A percentile compares a stretch with the other conserved stretches of the same genome.
These are phyloP conservation scores for Cynodonichthys magdalenae DNA, from an alignment of 2,797 vertebrate species.

Conservation along the genomic window DNA sequence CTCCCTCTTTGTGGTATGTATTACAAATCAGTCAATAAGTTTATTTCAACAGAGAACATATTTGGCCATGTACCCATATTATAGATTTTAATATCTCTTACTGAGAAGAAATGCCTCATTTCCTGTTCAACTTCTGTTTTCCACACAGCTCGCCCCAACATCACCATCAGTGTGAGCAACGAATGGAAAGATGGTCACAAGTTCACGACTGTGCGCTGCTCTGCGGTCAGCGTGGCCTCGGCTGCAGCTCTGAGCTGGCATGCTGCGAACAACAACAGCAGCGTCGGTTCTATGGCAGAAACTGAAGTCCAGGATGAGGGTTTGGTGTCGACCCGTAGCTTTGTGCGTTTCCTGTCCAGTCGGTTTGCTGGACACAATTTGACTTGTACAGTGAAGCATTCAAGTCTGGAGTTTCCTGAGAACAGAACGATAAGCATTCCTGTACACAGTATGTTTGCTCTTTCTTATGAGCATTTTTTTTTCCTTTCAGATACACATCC, in stretches of 20 bases:
- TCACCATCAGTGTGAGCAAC: constrained; percentile 55
- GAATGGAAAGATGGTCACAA: constrained; percentile 56
- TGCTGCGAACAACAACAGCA: constrained; percentile 25
- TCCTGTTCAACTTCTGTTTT: constrained; percentile 36
- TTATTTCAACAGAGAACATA: constrained; percentile 31
- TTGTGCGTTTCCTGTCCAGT: constrained; percentile 56
- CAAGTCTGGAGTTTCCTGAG: constrained; percentile 54
- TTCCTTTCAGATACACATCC: constrained; percentile 12
- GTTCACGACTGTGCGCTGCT: constrained; percentile 63
- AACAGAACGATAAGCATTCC: constrained; percentile 59
- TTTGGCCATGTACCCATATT: constrained; percentile 2
- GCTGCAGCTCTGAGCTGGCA: constrained; percentile 69
- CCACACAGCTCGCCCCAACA: constrained; percentile 61
- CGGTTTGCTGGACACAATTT: constrained; percentile 69
- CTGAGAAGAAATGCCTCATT: constrained; percentile 14
- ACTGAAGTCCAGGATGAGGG: constrained; percentile 41
- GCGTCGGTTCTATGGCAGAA: constrained; percentile 14
- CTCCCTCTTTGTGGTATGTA: constrained; percentile 77
- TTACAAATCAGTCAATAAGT: constrained; percentile 47
- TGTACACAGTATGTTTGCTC: constrained; percentile 50
- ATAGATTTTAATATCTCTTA: constrained; percentile 18
- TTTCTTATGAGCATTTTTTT: constrained; percentile 32
- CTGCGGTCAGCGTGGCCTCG: constrained; percentile 54
- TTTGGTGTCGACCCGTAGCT: constrained; percentile 38
- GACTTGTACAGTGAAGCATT: constrained; percentile 70